A percentile compares a stretch with the other conserved stretches of the same genome.
phyloP scores from a whole-genome alignment of 1,140 invertebrate genomes.

The Aphidius ervi region DNA sequence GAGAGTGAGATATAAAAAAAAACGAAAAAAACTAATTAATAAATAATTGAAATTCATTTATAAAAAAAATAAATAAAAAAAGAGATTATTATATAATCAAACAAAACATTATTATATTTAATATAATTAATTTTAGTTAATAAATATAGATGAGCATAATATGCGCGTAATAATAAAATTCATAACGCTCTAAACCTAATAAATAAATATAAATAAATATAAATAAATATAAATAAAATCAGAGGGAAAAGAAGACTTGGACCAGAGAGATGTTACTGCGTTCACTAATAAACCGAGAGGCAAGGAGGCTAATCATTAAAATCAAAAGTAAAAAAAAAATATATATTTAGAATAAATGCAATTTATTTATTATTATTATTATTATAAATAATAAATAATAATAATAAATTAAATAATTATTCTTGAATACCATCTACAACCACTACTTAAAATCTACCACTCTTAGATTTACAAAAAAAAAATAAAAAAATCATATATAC shows the following conservation, averaged over 20 bases:
- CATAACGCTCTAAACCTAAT: too few species aligned
- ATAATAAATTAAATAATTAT: not conserved
- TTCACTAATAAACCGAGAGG: conserved; percentile 58
- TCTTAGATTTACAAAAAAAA: conserved; percentile 46
- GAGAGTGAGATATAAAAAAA: too few species aligned
- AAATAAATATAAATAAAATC: conserved; percentile 32
- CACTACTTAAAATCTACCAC: conserved; percentile 55
- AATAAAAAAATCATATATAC: conserved; percentile 18
- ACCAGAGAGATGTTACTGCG: conserved; percentile 54
- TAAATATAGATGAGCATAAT: not conserved
- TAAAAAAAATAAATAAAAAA: conserved; percentile 10
- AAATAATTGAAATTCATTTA: not conserved
- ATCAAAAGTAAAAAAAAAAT: too few species aligned
- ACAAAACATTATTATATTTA: too few species aligned
- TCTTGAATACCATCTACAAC: conserved; percentile 52
- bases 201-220: conserved; percentile 23
- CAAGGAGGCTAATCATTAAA: conserved; percentile 47
- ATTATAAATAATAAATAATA: too few species aligned
- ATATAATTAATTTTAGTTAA: too few species aligned
- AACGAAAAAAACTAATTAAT: conserved; percentile 11
- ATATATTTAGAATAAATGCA: too few species aligned
- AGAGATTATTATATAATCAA: not conserved
- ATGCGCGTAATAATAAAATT: not conserved
- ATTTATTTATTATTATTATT: too few species aligned
- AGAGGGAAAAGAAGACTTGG: conserved; percentile 54